A percentile compares a stretch with the other conserved stretches of the same genome.
Conservation (phyloP, 2,113 vertebrate species). For the Chamaea fasciata region DNA sequence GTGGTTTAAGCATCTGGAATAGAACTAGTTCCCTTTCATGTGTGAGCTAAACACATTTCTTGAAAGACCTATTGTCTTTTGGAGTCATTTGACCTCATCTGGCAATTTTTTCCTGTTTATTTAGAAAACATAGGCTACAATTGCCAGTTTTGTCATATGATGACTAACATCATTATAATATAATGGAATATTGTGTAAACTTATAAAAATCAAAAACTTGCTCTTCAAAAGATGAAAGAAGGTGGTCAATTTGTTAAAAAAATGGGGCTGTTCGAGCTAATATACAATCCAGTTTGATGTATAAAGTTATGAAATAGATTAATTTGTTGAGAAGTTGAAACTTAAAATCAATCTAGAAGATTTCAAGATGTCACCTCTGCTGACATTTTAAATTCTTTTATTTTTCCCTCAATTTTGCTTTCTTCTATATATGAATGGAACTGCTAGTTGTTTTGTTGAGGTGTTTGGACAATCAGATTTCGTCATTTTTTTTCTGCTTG, state of each 20-base stretch:
- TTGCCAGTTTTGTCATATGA: conserved; percentile 9
- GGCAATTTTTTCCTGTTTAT: conserved; percentile 40
- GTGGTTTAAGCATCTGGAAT: background rate
- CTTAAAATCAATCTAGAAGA: background rate
- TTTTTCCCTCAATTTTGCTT: background rate
- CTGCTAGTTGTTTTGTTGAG: background rate
- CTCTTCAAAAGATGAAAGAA: background rate
- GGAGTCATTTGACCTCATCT: conserved; percentile 36
- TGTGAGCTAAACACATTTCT: background rate
- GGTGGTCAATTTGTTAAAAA: background rate
- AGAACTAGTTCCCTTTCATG: background rate
- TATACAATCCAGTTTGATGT: background rate
- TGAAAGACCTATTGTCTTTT: conserved; percentile 31
- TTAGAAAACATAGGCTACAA: conserved; percentile 9
- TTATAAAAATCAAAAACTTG: background rate
- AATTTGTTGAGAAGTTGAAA: background rate
- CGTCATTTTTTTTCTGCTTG: background rate
- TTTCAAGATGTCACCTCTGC: background rate
- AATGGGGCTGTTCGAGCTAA: background rate
- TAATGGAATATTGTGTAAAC: conserved; percentile 1
- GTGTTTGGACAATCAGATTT: background rate
- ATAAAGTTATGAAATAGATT: background rate
- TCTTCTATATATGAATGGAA: background rate
- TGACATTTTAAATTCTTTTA: background rate
- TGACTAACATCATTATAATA: background rate